These are phyloP conservation scores for Mionectes macconnelli DNA, from an alignment of 2,113 vertebrate genomes.

Conservation along the genomic window DNA sequence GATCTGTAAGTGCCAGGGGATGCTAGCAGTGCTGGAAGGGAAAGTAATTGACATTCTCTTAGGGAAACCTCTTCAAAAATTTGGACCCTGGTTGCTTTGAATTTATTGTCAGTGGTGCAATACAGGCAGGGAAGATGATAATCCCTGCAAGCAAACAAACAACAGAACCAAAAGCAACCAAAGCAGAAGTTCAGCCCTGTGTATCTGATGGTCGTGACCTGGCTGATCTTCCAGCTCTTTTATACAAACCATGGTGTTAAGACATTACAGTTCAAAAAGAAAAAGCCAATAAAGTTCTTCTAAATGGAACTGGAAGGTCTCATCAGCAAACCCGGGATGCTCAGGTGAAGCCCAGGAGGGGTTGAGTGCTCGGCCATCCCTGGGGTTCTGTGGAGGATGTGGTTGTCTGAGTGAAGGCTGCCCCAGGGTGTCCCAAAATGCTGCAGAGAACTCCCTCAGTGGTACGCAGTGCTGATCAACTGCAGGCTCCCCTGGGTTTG, in stretches of 20 bases:
- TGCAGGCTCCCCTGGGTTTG: not conserved
- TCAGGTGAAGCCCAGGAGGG: not conserved
- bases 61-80: conserved; percentile 41
- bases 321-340: not conserved
- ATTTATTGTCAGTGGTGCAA: conserved; percentile 23
- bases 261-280: not conserved
- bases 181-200: not conserved
- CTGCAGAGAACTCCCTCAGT: not conserved
- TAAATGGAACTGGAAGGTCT: not conserved
- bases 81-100: not conserved
- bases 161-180: not conserved
- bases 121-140: not conserved
- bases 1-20: conserved; percentile 23
- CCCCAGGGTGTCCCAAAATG: not conserved
- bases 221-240: not conserved
- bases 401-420: not conserved
- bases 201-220: not conserved
- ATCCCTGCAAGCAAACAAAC: not conserved
- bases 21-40: not conserved
- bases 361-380: not conserved
- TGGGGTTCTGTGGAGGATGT: not conserved
- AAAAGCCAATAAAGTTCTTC: not conserved
- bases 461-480: not conserved
- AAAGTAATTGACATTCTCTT: conserved; percentile 58
- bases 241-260: not conserved